These are phyloP conservation scores for Catocala sponsa DNA, from an alignment of 2,888 invertebrate genomes.

Conservation along the genomic window DNA sequence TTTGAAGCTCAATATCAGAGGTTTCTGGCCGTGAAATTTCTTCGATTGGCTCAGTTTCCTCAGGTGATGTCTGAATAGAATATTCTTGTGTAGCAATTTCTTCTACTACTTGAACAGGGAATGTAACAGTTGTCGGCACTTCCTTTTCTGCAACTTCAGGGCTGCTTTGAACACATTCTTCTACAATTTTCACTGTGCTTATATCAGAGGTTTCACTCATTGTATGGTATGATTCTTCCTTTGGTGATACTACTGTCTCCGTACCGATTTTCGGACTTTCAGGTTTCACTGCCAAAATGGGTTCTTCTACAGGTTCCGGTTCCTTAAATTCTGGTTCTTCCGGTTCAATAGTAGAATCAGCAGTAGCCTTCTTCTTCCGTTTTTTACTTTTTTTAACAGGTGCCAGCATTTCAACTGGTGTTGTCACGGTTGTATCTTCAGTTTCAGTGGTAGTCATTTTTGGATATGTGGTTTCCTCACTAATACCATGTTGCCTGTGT, in stretches of 20 bases:
- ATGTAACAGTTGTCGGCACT: constrained; percentile 86
- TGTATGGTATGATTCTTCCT: constrained; percentile 88
- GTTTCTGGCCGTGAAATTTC: constrained; percentile 67
- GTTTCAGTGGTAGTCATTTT: constrained; percentile 75
- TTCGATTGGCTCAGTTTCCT: constrained; percentile 74
- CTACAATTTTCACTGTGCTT: constrained; percentile 89
- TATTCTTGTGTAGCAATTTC: constrained; percentile 87
- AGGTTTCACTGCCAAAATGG: constrained; percentile 60
- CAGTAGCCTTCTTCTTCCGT: constrained; percentile 80
- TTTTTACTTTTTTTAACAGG: constrained; percentile 72
- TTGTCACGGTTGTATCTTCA: constrained; percentile 69
- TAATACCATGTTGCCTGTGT: constrained; percentile 71
- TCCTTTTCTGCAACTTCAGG: constrained; percentile 79
- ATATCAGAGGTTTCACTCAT: constrained; percentile 88
- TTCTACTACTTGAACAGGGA: constrained; percentile 89
- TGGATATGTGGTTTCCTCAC: constrained; percentile 80
- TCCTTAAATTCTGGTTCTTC: constrained; percentile 38
- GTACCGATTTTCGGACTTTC: constrained; percentile 82
- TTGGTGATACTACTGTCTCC: constrained; percentile 85
- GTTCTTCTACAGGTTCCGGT: constrained; percentile 38
- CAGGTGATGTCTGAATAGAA: constrained; percentile 89
- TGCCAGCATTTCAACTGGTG: constrained; percentile 67
- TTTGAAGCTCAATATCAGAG: constrained; percentile 82
- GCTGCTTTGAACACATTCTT: constrained; percentile 89
- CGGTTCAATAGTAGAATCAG: constrained; percentile 58